Evolutionary conservation across 1,140 invertebrate genomes (phyloP), one percentile per base, ranked within the genome.

Genomic region (Euschistus heros): DNA sequence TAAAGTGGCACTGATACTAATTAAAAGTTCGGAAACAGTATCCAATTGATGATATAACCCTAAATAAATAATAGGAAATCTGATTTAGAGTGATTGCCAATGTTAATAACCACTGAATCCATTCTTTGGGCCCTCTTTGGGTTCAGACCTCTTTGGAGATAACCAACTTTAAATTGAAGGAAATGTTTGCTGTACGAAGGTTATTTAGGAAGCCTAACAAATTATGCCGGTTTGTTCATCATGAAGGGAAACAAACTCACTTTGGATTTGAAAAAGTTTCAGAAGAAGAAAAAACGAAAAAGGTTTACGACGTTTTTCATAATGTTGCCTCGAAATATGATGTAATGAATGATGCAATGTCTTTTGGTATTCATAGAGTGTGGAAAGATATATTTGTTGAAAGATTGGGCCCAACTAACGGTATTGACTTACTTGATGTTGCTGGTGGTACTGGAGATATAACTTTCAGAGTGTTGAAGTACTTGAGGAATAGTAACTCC

Each of bases 271-370:
- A 67, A n/a, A 57, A 18, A 27, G 54, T 67, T 42, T 13, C 61
- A 7, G 18, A 54, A 20, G 30, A 44, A 30, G 52, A 50, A 22
- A 63, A 62, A 62, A 24, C 64, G 33, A 22, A 68, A 69, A 61
- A 61, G 33, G 65, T 66, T 30, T 61, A 66, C 18, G 65, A 62
- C n/a, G 65, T 66, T 18, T 69, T 70, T 68, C 66, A 46, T 65
- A 30, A 66, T 67, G 37, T 72, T 71, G n/a, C 75, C 70, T 33
- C 73, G 70, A 30, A 72, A 72, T 7, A 99, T 77, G 97, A 99
- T 76, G 68, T 88, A 59, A 99, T 99, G 97, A 99, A 99, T 77
- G 97, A 99, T 84, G 84, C 82, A 0, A 98, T 99, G 94, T 97
- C 93, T 68, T 77, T 87, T 67, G 95, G 96, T 20, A 84, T 98